phyloP scores from a whole-genome alignment of 2,888 invertebrate genomes.

The Drosophila subsilvestris region DNA sequence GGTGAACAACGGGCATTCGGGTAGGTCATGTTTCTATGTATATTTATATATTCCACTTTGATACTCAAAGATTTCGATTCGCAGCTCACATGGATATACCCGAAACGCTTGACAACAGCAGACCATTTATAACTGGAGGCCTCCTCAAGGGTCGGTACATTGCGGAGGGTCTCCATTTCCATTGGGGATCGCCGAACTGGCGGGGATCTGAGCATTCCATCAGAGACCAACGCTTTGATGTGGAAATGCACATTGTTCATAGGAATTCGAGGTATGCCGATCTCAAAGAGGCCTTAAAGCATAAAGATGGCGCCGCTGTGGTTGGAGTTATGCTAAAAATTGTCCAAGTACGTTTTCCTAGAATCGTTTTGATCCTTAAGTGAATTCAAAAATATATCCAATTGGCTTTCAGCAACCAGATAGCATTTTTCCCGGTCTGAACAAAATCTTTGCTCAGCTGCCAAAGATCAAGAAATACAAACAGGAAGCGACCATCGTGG shows the following conservation, averaged over 20 bases:
- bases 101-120: constrained; percentile 55
- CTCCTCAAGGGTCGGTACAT: constrained; percentile 59
- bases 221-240: constrained; percentile 84
- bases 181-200: constrained; percentile 89
- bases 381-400: neutral
- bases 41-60: neutral
- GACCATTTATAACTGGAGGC: constrained; percentile 71
- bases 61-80: neutral
- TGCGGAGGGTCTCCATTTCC: constrained; percentile 85
- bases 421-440: constrained; percentile 66
- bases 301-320: constrained; percentile 87
- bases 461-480: constrained; percentile 57
- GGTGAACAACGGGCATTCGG: constrained; percentile 88
- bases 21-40: constrained; percentile 50
- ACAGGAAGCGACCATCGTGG: constrained; percentile 38
- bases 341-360: constrained; percentile 34
- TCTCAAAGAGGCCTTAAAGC: constrained; percentile 84
- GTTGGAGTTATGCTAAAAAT: constrained; percentile 86
- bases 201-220: constrained; percentile 86
- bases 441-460: constrained; percentile 60
- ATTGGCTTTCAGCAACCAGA: constrained; percentile 48
- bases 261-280: constrained; percentile 86
- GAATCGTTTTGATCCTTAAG: too few species aligned
- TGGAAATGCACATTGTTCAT: constrained; percentile 89
- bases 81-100: constrained; percentile 70